Conservation (phyloP, 2,113 vertebrate species). For the Jaculus jaculus region DNA sequence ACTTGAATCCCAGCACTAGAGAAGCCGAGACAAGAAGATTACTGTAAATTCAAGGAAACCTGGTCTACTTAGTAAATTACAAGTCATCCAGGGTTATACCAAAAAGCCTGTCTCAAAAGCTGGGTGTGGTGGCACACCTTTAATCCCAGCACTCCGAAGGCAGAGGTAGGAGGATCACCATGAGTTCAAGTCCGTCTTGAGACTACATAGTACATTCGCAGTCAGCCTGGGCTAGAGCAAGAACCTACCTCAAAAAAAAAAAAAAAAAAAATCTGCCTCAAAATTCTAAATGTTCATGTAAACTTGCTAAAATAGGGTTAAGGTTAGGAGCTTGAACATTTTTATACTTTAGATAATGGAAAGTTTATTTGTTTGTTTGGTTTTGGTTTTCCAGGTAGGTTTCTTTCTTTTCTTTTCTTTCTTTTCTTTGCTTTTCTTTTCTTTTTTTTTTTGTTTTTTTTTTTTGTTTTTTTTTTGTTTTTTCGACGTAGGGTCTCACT, state of each 20-base stretch:
- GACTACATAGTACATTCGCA: too few species aligned
- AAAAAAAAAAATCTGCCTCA: not conserved
- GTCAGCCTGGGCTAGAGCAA: too few species aligned
- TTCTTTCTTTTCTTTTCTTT: too few species aligned
- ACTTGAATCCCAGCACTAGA: not conserved
- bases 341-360: slow-evolving; percentile 28
- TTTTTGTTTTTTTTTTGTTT: too few species aligned
- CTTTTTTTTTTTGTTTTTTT: too few species aligned
- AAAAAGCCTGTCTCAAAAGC: not conserved
- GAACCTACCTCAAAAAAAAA: not conserved
- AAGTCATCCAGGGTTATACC: not conserved
- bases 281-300: slow-evolving; percentile 19
- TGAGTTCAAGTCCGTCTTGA: too few species aligned
- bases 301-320: slow-evolving; percentile 29
- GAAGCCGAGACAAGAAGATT: not conserved
- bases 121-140: too few species aligned
- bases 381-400: too few species aligned
- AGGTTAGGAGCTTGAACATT: slow-evolving; percentile 28
- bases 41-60: not conserved
- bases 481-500: too few species aligned
- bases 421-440: too few species aligned
- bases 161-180: too few species aligned
- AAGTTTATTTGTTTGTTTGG: not conserved
- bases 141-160: too few species aligned
- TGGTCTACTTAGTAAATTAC: not conserved